A percentile compares a stretch with the other conserved stretches of the same genome.
Conservation (phyloP, 2,113 vertebrate genomes). For the Saimiri boliviensis region DNA sequence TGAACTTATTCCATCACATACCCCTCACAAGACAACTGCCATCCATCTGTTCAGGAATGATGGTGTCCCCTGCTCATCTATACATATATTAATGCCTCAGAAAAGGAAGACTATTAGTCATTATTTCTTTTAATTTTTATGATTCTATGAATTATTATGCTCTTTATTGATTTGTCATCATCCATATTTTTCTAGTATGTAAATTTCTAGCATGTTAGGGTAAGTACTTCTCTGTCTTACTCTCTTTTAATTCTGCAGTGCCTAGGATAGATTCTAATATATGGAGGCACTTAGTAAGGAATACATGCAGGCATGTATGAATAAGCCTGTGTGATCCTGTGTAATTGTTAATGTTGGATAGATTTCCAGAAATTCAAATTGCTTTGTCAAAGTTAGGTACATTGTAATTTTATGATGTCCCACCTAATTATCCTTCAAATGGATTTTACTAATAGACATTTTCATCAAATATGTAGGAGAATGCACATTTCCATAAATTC, state of each 20-base stretch:
- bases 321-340: background rate
- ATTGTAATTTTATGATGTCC: background rate
- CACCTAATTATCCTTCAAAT: background rate
- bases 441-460: background rate
- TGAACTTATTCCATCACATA: background rate
- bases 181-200: background rate
- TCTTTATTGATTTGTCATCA: background rate
- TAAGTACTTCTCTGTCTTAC: background rate
- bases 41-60: background rate
- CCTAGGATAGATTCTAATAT: background rate
- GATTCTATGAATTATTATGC: background rate
- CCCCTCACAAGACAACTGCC: background rate
- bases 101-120: background rate
- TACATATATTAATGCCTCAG: background rate
- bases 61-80: background rate
- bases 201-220: background rate
- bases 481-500: background rate
- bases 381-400: background rate
- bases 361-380: constrained; percentile 24
- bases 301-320: background rate
- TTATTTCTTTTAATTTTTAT: background rate
- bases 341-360: background rate
- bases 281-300: background rate
- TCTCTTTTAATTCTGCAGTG: background rate
- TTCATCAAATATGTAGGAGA: background rate